Evolutionary conservation across 2,113 vertebrate species (phyloP).

Genomic region (Centropus bengalensis): DNA sequence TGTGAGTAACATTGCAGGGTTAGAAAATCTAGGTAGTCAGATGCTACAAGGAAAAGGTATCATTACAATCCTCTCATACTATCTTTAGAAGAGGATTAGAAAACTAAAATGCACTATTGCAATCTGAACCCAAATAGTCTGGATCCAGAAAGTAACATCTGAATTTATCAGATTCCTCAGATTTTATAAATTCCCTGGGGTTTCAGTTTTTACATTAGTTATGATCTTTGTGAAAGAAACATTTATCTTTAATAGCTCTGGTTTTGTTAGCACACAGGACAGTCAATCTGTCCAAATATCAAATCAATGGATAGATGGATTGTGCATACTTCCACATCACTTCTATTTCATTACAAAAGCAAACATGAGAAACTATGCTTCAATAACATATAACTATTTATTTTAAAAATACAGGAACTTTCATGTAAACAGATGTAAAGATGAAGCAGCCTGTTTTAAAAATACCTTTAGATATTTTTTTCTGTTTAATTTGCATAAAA

Average conservation of each 20-base stretch:
- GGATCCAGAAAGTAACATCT: neutral
- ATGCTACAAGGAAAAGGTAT: neutral
- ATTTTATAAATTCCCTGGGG: neutral
- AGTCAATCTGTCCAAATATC: neutral
- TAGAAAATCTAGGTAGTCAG: neutral
- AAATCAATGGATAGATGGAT: neutral
- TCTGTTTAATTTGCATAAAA: neutral
- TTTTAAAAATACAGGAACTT: neutral
- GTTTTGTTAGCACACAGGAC: neutral
- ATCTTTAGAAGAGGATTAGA: neutral
- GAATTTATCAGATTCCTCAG: neutral
- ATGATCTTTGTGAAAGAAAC: accelerated
- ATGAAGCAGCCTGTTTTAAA: neutral
- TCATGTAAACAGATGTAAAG: neutral
- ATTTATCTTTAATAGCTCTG: neutral
- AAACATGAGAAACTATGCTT: neutral
- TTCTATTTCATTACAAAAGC: neutral
- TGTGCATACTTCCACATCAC: accelerated
- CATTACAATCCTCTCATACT: neutral
- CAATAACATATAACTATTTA: neutral
- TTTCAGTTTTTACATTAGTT: neutral
- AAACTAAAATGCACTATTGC: neutral
- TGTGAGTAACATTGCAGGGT: neutral
- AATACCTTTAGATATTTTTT: neutral
- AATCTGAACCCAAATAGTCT: neutral